Evolutionary conservation across 2,797 vertebrate species (phyloP).

Genomic region (Caiman crocodilus): DNA sequence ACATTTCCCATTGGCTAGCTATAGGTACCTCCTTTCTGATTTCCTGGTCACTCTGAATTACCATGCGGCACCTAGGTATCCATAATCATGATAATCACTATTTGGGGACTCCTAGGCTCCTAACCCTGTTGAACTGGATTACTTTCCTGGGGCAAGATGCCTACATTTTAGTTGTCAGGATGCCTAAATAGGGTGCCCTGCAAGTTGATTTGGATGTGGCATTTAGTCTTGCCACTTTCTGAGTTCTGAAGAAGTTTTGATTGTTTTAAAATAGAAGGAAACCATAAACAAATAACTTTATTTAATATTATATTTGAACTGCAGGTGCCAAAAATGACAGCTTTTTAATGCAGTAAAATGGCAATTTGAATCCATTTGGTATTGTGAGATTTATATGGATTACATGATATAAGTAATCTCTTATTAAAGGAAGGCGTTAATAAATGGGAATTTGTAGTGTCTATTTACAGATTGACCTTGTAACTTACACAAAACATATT

Average conservation of each 20-base stretch:
- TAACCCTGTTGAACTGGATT: no score
- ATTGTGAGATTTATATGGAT: neutral
- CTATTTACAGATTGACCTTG: neutral
- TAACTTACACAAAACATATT: neutral
- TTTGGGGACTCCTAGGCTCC: no score
- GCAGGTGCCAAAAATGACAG: neutral
- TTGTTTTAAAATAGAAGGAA: neutral
- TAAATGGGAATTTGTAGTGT: neutral
- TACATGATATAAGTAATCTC: neutral
- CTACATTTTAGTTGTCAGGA: no score
- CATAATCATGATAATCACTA: no score
- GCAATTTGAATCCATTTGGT: rapidly evolving
- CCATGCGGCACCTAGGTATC: no score
- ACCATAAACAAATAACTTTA: neutral
- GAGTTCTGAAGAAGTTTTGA: neutral
- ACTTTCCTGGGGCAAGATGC: neutral
- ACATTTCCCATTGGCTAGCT: no score
- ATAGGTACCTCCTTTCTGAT: no score
- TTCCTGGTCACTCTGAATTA: no score
- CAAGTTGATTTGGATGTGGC: neutral
- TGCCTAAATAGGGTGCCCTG: no score
- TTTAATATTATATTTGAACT: neutral
- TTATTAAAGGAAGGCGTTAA: neutral
- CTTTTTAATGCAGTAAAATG: neutral
- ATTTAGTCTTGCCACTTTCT: neutral